These are phyloP conservation scores for Matsumurasca onukii DNA, from an alignment of 1,140 invertebrate species.

Conservation along the genomic window DNA sequence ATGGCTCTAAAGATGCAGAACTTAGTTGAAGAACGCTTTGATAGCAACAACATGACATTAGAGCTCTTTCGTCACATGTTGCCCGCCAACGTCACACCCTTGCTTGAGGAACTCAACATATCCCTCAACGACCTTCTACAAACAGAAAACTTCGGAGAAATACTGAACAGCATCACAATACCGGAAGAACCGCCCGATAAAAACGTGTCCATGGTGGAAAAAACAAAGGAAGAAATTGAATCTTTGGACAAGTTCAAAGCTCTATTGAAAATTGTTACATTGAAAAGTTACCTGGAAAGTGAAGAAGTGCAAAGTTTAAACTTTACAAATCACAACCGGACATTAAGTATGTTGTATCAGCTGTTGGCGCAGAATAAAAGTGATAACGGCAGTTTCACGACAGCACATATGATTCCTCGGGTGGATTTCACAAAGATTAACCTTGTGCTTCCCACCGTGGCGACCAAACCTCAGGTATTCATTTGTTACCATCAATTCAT, in stretches of 20 bases:
- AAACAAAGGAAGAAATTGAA: not conserved
- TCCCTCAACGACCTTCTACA: conserved; percentile 10
- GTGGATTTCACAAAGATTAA: conserved; percentile 25
- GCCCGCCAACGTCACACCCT: conserved; percentile 1
- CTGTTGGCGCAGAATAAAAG: not conserved
- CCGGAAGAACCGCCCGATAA: conserved; percentile 13
- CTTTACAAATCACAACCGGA: not conserved
- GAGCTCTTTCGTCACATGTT: conserved; percentile 3
- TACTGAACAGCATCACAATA: not conserved
- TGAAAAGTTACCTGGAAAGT: not conserved
- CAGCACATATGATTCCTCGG: not conserved
- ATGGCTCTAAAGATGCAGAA: not conserved
- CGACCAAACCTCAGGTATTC: conserved; percentile 19
- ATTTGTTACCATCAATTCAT: too few relatives aligned
- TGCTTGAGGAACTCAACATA: conserved; percentile 3
- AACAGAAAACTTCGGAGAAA: conserved; percentile 7
- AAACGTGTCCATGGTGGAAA: too few relatives aligned
- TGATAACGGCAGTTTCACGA: not conserved
- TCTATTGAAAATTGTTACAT: not conserved
- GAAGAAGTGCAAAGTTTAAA: not conserved
- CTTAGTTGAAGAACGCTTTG: not conserved
- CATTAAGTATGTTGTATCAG: not conserved
- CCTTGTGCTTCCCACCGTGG: not conserved
- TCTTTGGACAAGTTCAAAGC: not conserved
- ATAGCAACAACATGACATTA: conserved; percentile 1